Evolutionary conservation across 2,888 invertebrate species (phyloP), one percentile per base, ranked within the genome.

Genomic region (Cyaniris semiargus): DNA sequence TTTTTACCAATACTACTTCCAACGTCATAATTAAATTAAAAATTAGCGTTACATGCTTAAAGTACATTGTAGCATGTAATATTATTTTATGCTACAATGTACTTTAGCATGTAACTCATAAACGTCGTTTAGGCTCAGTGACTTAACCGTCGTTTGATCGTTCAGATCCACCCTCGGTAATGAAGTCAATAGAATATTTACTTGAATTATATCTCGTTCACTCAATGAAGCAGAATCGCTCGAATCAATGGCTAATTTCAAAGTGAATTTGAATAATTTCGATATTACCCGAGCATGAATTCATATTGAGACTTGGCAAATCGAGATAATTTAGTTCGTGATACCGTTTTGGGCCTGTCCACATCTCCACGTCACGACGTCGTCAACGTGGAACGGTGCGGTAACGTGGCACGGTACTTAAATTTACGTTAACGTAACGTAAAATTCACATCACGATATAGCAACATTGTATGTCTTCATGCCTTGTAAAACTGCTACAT

Each of bases 171-270:
- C 13, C 27, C 66, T 66, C 10, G 21, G 60, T 60, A 66, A 66
- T 66, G 31, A 66, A 66, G 27, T 66, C 66, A 66, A 66, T 31
- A 31, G 66, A 66, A 66, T 66, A 66, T 66, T 66, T 66, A 66
- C 66, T 66, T 5, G 6, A 74, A 74, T 48, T 23, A 48, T 27
- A 74, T 72, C 72, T 72, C 72, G 44, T 53, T 48, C 48, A 74
- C 27, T 48, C 74, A 74, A 27, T 74, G 48, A 38, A 48, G 27
- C 53, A 44, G 48, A 74, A 74, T 74, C 48, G 18, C 48, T 27
- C 53, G 74, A 74, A 48, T 74, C 74, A 53, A 74, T 74, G 53
- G 27, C 48, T 74, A 53, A 74, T 74, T 74, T 74, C 74, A 53
- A 48, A 48, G 74, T 53, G 48, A 53, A 53, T 74, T 74, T 74